Evolutionary conservation across 1,140 invertebrate species (phyloP).

Genomic region (Caenorhabditis latens): DNA sequence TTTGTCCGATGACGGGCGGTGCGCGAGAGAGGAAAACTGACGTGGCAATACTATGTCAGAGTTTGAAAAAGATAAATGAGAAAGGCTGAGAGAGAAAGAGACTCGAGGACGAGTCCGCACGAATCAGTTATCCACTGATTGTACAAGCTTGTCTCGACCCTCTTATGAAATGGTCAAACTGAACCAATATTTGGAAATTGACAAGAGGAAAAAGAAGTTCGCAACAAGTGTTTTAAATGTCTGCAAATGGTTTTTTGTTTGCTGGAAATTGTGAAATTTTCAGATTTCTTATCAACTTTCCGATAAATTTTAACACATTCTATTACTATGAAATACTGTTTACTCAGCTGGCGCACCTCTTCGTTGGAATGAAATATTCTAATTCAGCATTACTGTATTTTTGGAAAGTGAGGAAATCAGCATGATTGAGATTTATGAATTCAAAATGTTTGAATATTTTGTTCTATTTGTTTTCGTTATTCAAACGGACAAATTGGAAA

Average conservation of each 20-base stretch:
- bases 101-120: slow-evolving; percentile 26
- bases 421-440: too few species aligned
- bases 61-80: background rate
- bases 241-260: background rate
- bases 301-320: too few species aligned
- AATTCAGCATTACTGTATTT: too few species aligned
- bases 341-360: too few species aligned
- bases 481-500: too few species aligned
- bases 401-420: too few species aligned
- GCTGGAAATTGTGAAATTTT: too few species aligned
- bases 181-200: background rate
- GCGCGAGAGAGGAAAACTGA: background rate
- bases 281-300: too few species aligned
- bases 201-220: background rate
- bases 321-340: too few species aligned
- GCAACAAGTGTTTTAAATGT: background rate
- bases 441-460: too few species aligned
- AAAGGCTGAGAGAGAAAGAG: slow-evolving; percentile 22
- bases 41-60: background rate
- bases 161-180: slow-evolving; percentile 34
- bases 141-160: slow-evolving; percentile 49
- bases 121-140: slow-evolving; percentile 34
- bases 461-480: too few species aligned
- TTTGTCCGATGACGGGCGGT: slow-evolving; percentile 4
- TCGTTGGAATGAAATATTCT: too few species aligned